Evolutionary conservation across 2,888 invertebrate genomes (phyloP).

Genomic region (Imbricaverruca yamaguchii): DNA sequence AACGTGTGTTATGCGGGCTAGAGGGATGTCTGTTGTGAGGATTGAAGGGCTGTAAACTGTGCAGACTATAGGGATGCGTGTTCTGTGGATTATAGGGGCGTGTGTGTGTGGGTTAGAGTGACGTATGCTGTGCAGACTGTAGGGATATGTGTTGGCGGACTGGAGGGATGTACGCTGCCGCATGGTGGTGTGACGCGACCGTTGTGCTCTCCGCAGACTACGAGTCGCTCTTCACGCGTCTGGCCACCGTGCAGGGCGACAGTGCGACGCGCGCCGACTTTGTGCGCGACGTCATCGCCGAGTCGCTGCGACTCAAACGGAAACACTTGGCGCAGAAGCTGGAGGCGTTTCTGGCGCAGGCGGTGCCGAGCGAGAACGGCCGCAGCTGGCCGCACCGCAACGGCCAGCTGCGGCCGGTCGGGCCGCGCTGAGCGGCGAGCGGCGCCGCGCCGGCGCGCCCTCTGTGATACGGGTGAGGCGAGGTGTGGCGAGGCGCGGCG

Average conservation of each 20-base stretch:
- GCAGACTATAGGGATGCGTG: no score
- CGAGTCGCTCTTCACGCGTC: constrained; percentile 1
- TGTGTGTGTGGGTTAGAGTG: no score
- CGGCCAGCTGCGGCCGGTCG: constrained; percentile 21
- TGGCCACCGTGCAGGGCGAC: constrained; percentile 30
- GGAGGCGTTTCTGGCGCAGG: constrained; percentile 28
- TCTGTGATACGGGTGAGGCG: constrained; percentile 2
- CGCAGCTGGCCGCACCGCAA: background rate
- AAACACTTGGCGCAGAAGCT: constrained; percentile 31
- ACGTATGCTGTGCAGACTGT: no score
- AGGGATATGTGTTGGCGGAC: no score
- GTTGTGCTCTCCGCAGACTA: background rate
- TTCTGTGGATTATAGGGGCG: no score
- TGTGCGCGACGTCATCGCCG: constrained; percentile 32
- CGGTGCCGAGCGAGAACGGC: constrained; percentile 22
- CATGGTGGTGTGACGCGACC: no score
- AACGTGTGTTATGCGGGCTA: no score
- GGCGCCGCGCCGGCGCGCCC: constrained; percentile 25
- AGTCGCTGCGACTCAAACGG: constrained; percentile 33
- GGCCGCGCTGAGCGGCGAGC: constrained; percentile 28
- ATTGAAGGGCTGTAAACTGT: no score
- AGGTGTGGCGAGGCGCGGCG: background rate
- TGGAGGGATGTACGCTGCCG: no score
- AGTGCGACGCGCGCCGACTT: constrained; percentile 29
- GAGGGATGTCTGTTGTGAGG: no score